A percentile compares a stretch with the other conserved stretches of the same genome.
phyloP scores from a whole-genome alignment of 1,140 invertebrate species.

The Lethrus apterus region DNA sequence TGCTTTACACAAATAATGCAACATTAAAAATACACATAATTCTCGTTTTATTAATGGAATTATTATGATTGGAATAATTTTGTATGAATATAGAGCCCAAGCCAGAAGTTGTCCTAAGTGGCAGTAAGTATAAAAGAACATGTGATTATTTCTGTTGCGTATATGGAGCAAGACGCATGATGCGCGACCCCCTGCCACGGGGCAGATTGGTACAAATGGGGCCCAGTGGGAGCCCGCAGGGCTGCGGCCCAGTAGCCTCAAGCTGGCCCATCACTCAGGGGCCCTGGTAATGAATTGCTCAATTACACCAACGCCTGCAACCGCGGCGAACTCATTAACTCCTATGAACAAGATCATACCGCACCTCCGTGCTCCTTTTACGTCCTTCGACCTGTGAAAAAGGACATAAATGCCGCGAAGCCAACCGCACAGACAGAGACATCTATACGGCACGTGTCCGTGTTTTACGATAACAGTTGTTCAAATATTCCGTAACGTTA shows the following conservation, averaged over 20 bases:
- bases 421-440: not conserved
- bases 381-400: no score
- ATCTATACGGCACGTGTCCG: no score
- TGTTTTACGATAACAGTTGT: no score
- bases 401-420: not conserved
- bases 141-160: no score
- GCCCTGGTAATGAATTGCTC: conserved; percentile 18
- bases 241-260: conserved; percentile 6
- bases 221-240: conserved; percentile 6
- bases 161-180: conserved; percentile 3
- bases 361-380: not conserved
- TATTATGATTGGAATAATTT: no score
- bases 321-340: conserved; percentile 20
- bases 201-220: conserved; percentile 23
- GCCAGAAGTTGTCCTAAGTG: no score
- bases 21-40: no score
- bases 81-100: no score
- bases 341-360: conserved; percentile 15
- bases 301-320: conserved; percentile 19
- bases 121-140: no score
- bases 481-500: conserved; percentile 15
- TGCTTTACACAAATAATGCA: no score
- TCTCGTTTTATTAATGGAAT: no score
- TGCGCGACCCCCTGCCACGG: conserved; percentile 17
- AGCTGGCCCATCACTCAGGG: conserved; percentile 16